Evolutionary conservation across 1,140 invertebrate genomes (phyloP), one percentile per base, ranked within the genome.

Genomic region (Pomacea maculata): DNA sequence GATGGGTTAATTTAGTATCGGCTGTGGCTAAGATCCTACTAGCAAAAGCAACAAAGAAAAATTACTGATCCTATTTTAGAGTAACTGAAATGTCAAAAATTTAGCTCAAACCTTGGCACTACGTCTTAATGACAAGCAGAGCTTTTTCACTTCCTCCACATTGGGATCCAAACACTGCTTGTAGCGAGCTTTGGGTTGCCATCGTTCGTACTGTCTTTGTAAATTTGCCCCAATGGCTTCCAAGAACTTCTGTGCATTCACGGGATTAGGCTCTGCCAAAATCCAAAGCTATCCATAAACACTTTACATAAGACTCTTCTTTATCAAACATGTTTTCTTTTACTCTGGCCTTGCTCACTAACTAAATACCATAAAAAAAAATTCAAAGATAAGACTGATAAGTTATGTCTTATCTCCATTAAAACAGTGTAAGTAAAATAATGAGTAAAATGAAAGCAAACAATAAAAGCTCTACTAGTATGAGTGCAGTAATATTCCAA

Each of bases 101-200:
- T 55, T 9, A 29, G 45, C 25, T 8, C 79, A 25, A 81, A 92
- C 92, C 87, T 99, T 99, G 0, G 99, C 98, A 93, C 98, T 99
- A 85, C 97, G 93, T n/a, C 99, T 93, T 75, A 99, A 92, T 15
- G 97, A 98, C 45, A 95, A 95, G 90, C 98, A 99, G 19, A 99
- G 92, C 91, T 99, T 99, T 90, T 99, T 99, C 0, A 99, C 96
- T 92, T 99, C 98, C 74, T 99, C 98, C 9, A 97, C 95, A 14
- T 98, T 99, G 12, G 98, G 98, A 92, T 99, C 98, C 67, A 99
- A 93, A 77, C 95, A 96, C 90, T 97, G 96, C 92, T 99, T 99
- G 85, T 91, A 92, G 73, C 92, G 93, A 5, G 98, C 98, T 77
- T 97, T 92, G 12, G 98, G 97, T 89, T 99, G 98, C 97, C 98